These are phyloP conservation scores for Dryas iulia DNA, from an alignment of 1,140 invertebrate species.

Conservation along the genomic window DNA sequence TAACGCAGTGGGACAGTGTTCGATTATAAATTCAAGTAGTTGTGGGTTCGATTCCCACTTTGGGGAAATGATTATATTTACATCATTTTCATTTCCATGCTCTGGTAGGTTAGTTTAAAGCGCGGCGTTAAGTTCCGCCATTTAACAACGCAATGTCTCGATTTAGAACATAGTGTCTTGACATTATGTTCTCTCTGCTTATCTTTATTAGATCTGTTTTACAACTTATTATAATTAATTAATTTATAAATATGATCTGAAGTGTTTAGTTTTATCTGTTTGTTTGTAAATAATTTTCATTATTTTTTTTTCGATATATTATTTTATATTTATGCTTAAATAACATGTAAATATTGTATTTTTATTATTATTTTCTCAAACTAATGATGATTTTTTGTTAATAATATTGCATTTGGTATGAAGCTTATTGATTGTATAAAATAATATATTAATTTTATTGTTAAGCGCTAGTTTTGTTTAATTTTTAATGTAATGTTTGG, in stretches of 20 bases:
- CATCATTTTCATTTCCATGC: too few species aligned
- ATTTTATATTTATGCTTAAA: background rate
- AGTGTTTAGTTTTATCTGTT: slow-evolving; percentile 18
- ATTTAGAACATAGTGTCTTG: too few species aligned
- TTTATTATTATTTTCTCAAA: slow-evolving; percentile 45
- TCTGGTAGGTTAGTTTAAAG: too few species aligned
- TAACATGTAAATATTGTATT: slow-evolving; percentile 47
- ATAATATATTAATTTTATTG: slow-evolving; percentile 17
- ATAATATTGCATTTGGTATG: background rate
- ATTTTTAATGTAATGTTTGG: background rate
- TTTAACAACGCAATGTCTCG: too few species aligned
- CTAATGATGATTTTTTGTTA: slow-evolving; percentile 31
- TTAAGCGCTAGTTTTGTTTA: background rate
- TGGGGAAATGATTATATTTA: too few species aligned
- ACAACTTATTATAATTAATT: slow-evolving; percentile 18
- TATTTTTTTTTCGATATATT: too few species aligned
- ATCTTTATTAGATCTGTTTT: slow-evolving; percentile 21
- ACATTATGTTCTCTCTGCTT: too few species aligned
- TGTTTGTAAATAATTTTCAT: slow-evolving; percentile 29
- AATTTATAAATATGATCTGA: slow-evolving; percentile 19
- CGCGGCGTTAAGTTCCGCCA: too few species aligned
- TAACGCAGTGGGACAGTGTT: too few species aligned
- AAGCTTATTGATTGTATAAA: slow-evolving; percentile 6
- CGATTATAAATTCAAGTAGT: too few species aligned
- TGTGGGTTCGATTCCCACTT: too few species aligned